phyloP scores from a whole-genome alignment of 2,888 invertebrate species.

The Seira ritae region DNA sequence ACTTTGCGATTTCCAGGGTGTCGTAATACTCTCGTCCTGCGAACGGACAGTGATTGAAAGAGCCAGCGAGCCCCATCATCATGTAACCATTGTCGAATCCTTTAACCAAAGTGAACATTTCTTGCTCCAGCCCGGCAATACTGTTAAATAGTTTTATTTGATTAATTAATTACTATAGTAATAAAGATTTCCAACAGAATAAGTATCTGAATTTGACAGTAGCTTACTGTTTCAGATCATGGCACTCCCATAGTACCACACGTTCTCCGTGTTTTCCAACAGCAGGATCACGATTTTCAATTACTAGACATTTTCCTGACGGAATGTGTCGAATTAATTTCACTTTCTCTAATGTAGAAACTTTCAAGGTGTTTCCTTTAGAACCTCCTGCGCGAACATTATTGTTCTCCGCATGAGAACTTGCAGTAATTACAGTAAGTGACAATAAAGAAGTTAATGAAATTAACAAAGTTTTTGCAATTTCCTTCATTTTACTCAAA shows the following conservation, averaged over 20 bases:
- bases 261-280: constrained; percentile 36
- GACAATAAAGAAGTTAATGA: not conserved
- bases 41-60: constrained; percentile 53
- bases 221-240: constrained; percentile 64
- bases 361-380: constrained; percentile 31
- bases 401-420: constrained; percentile 37
- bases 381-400: constrained; percentile 45
- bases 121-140: constrained; percentile 61
- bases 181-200: not conserved
- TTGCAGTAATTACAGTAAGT: not conserved
- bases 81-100: constrained; percentile 62
- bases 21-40: constrained; percentile 61
- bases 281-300: constrained; percentile 56
- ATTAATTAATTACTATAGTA: not conserved
- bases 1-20: constrained; percentile 49
- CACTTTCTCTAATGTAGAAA: constrained; percentile 55
- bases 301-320: constrained; percentile 62
- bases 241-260: constrained; percentile 65
- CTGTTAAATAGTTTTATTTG: constrained; percentile 26
- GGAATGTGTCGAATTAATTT: constrained; percentile 57
- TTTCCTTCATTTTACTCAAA: not conserved
- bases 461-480: not conserved
- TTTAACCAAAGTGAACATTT: constrained; percentile 63
- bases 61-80: constrained; percentile 62
- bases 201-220: not conserved